These are phyloP conservation scores for Lacanobia wlatinum DNA, from an alignment of 2,888 invertebrate genomes.

Conservation along the genomic window DNA sequence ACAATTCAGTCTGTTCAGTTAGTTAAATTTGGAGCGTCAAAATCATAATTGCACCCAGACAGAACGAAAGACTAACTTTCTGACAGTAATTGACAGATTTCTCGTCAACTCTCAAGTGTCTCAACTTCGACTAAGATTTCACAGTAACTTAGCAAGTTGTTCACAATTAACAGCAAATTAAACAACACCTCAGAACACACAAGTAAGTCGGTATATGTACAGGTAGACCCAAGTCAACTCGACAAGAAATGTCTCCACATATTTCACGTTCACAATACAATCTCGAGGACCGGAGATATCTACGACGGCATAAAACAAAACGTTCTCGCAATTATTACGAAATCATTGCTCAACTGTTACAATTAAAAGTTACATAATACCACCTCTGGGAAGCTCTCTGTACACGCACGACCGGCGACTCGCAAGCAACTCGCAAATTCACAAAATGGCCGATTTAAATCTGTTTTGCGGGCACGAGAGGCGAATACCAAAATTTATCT, in stretches of 20 bases:
- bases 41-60: slow-evolving; percentile 25
- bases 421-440: slow-evolving; percentile 66
- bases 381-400: slow-evolving; percentile 56
- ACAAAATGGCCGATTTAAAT: slow-evolving; percentile 80
- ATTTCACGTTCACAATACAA: slow-evolving; percentile 39
- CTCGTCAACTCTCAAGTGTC: slow-evolving; percentile 33
- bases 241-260: slow-evolving; percentile 11
- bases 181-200: slow-evolving; percentile 27
- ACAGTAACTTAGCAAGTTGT: slow-evolving; percentile 26
- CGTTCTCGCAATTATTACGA: slow-evolving; percentile 45
- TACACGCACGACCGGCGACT: slow-evolving; percentile 53
- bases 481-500: slow-evolving; percentile 79
- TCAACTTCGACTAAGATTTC: slow-evolving; percentile 34
- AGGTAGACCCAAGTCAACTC: slow-evolving; percentile 6
- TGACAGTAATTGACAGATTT: slow-evolving; percentile 44
- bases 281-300: slow-evolving; percentile 30
- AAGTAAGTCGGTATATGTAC: background rate
- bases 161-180: slow-evolving; percentile 38
- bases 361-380: slow-evolving; percentile 64
- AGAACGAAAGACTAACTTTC: slow-evolving; percentile 36
- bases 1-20: background rate
- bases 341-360: slow-evolving; percentile 53
- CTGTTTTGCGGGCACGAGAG: slow-evolving; percentile 76
- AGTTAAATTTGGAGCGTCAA: slow-evolving; percentile 13
- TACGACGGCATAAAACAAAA: slow-evolving; percentile 41